Conservation (phyloP, 2,888 invertebrate species). For the Agapostemon virescens region DNA sequence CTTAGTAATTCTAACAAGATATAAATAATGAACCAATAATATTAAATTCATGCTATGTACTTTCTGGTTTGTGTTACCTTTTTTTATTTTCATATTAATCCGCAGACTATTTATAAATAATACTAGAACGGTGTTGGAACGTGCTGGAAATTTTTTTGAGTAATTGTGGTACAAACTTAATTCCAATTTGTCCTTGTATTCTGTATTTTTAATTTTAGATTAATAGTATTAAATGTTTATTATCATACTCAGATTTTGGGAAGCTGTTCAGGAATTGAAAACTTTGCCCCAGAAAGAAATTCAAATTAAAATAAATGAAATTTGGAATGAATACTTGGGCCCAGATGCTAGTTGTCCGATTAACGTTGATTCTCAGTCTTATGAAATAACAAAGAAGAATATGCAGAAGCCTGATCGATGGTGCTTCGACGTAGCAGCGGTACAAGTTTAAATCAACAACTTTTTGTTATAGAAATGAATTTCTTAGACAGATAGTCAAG, state of each 20-base stretch:
- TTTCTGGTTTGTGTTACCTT: too few species aligned
- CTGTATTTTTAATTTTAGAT: neutral
- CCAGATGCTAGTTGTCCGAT: conserved; percentile 97
- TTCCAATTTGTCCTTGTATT: neutral
- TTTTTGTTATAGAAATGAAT: conserved; percentile 34
- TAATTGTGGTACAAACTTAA: neutral
- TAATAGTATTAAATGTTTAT: conserved; percentile 23
- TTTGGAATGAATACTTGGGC: conserved; percentile 96
- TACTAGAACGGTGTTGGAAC: neutral
- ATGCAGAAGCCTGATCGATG: conserved; percentile 93
- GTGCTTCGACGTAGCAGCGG: conserved; percentile 98
- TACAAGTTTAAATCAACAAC: conserved; percentile 79
- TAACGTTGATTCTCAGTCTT: conserved; percentile 97
- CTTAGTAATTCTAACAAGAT: too few species aligned
- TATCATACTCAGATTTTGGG: conserved; percentile 89
- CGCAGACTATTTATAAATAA: conserved; percentile 5
- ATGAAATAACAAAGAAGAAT: conserved; percentile 91
- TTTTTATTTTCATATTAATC: too few species aligned
- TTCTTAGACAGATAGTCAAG: conserved; percentile 20
- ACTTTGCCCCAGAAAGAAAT: conserved; percentile 93
- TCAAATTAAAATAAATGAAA: conserved; percentile 89
- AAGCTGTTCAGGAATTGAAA: conserved; percentile 96
- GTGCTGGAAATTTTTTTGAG: neutral
- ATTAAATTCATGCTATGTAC: too few species aligned
- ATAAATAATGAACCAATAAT: too few species aligned